A percentile compares a stretch with the other conserved stretches of the same genome.
These are phyloP conservation scores for Philypnodon macrostomus DNA, from an alignment of 2,797 vertebrate genomes.

Conservation along the genomic window DNA sequence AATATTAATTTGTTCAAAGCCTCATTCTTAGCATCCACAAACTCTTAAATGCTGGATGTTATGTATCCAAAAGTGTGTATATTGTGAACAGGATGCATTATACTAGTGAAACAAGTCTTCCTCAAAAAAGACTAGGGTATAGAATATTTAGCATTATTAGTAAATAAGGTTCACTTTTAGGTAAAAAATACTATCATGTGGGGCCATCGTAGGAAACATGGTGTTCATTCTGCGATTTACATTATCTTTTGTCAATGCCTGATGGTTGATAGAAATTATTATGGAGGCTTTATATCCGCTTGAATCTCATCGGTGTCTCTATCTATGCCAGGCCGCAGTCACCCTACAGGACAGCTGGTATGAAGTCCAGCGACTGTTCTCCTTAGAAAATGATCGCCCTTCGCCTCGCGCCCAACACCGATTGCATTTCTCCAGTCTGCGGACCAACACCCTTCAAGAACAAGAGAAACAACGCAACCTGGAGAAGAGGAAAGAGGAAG, in stretches of 20 bases:
- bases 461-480: constrained; percentile 82
- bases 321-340: constrained; percentile 77
- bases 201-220: too few species aligned
- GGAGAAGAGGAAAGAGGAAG: constrained; percentile 83
- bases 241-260: constrained; percentile 9
- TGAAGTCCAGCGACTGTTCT: constrained; percentile 82
- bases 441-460: constrained; percentile 73
- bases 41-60: too few species aligned
- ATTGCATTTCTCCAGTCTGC: constrained; percentile 38
- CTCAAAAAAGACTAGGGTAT: too few species aligned
- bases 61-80: too few species aligned
- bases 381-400: constrained; percentile 74
- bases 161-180: too few species aligned
- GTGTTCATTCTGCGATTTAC: constrained; percentile 53
- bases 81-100: too few species aligned
- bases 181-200: too few species aligned
- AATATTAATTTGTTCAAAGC: too few species aligned
- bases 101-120: too few species aligned
- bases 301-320: neutral
- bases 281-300: constrained; percentile 12
- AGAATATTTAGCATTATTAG: too few species aligned
- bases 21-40: too few species aligned
- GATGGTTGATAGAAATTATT: neutral
- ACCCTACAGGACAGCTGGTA: constrained; percentile 88
- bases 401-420: constrained; percentile 38